phyloP scores from a whole-genome alignment of 64 coral and sea anemone species.

The Exaiptasia diaphana region DNA sequence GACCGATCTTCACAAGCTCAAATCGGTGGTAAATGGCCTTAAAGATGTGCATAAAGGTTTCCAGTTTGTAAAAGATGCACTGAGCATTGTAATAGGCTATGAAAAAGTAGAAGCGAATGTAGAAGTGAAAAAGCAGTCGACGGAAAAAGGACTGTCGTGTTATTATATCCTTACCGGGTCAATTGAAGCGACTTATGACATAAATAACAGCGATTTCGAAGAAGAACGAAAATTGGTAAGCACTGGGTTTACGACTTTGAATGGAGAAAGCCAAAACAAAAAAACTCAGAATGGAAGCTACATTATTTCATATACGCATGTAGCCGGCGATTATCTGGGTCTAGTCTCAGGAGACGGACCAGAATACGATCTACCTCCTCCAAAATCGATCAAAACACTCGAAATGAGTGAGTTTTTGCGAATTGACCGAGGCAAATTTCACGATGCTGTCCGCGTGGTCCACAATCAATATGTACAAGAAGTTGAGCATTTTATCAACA shows the following conservation, averaged over 20 bases:
- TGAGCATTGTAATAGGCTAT: slow-evolving; percentile 64
- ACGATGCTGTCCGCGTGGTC: slow-evolving; percentile 41
- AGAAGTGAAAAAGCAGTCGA: slow-evolving; percentile 55
- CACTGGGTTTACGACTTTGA: background rate
- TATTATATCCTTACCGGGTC: slow-evolving; percentile 91
- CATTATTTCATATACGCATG: slow-evolving; percentile 79
- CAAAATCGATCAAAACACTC: slow-evolving; percentile 63
- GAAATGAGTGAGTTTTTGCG: slow-evolving; percentile 83
- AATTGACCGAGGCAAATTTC: slow-evolving; percentile 76
- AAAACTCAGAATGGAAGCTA: background rate
- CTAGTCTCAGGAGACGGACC: slow-evolving; percentile 79
- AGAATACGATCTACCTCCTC: slow-evolving; percentile 77
- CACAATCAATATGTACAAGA: slow-evolving; percentile 81
- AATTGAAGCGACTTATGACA: slow-evolving; percentile 68
- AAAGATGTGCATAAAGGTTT: slow-evolving; percentile 87
- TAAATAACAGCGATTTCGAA: slow-evolving; percentile 32
- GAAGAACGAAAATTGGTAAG: background rate
- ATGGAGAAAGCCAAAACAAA: background rate
- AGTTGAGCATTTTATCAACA: slow-evolving; percentile 69
- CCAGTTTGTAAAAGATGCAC: slow-evolving; percentile 82
- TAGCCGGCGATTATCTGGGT: slow-evolving; percentile 89
- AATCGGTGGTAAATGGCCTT: slow-evolving; percentile 75
- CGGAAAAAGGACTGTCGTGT: slow-evolving; percentile 73
- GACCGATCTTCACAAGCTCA: slow-evolving; percentile 63
- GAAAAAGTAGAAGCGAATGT: slow-evolving; percentile 68